These are phyloP conservation scores for Halocynthia aurantium DNA, from an alignment of 23 tunicate genomes.

Conservation along the genomic window DNA sequence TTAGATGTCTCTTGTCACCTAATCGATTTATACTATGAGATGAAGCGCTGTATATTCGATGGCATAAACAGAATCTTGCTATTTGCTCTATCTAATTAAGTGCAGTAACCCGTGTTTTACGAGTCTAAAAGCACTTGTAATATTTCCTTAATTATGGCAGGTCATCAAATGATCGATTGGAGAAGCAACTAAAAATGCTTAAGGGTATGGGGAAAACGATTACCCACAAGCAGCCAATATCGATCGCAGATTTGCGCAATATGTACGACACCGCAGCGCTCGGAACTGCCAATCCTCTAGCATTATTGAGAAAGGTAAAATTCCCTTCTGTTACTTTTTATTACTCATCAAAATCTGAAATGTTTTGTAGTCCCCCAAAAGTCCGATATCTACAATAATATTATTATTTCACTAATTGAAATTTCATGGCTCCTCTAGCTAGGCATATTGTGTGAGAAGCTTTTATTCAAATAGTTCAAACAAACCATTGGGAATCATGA, in stretches of 20 bases:
- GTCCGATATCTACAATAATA: neutral
- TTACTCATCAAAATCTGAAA: neutral
- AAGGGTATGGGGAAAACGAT: constrained; percentile 87
- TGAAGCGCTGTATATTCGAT: too few species aligned
- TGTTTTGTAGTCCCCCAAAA: neutral
- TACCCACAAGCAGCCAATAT: constrained; percentile 83
- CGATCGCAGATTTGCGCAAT: constrained; percentile 47
- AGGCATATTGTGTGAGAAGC: neutral
- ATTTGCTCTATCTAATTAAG: too few species aligned
- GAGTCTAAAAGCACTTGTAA: neutral
- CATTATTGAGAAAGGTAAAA: constrained; percentile 78
- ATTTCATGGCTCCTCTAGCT: too few species aligned
- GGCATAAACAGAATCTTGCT: too few species aligned
- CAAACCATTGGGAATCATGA: too few species aligned
- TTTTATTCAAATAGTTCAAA: neutral
- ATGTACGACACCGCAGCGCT: constrained; percentile 69
- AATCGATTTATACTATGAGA: too few species aligned
- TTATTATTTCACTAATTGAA: neutral
- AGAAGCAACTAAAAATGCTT: constrained; percentile 72
- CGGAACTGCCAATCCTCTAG: constrained; percentile 55
- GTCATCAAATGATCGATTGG: constrained; percentile 80
- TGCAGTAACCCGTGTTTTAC: too few species aligned
- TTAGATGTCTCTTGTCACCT: too few species aligned
- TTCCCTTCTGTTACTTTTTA: neutral
- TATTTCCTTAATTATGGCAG: constrained; percentile 11